Evolutionary conservation across 1,140 invertebrate genomes (phyloP), one percentile per base, ranked within the genome.

Genomic region (Chironomus striatipennis): DNA sequence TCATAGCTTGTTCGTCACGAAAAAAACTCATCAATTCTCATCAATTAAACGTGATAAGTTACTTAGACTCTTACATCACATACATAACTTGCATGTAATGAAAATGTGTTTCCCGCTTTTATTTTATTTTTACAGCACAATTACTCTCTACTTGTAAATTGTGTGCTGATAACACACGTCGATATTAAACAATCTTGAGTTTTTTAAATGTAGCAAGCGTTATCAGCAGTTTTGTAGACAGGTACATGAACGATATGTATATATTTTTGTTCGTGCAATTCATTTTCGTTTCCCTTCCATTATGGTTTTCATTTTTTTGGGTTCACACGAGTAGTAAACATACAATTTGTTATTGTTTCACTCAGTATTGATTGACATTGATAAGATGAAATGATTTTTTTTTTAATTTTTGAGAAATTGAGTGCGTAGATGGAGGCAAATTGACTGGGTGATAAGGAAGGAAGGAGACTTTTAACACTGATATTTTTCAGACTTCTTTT

Each of bases 271-370:
- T 15, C 47, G n/a, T 15, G n/a, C n/a, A 57, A 57, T n/a, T 15
- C n/a, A 57, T 15, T 57, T 57, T 12, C n/a, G 47, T 57, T n/a
- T 57, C 24, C 24, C 5, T 34, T 34, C 24, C 24, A 34, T 34
- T 34, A 34, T 5, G 1, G 24, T 34, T 34, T 34, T 34, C 5
- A 34, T 34, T 34, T 34, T 34, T 34, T 34, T 1, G 24, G 24
- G 24, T 34, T 34, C 24, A 34, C 24, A 34, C 24, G 24, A 34
- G 24, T 34, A 34, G 12, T 57, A 57, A n/a, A 57, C n/a, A 57
- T 57, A 57, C 47, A 57, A 57, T 57, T 57, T 57, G 47, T 57
- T 57, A 57, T 57, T 57, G 47, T 57, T 57, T 57, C 47, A 57
- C 47, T 15, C 4, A 57, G 47, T 57, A 57, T 57, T 57, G 47